These are phyloP conservation scores for Carposina sasakii DNA, from an alignment of 1,140 invertebrate species.

Conservation along the genomic window DNA sequence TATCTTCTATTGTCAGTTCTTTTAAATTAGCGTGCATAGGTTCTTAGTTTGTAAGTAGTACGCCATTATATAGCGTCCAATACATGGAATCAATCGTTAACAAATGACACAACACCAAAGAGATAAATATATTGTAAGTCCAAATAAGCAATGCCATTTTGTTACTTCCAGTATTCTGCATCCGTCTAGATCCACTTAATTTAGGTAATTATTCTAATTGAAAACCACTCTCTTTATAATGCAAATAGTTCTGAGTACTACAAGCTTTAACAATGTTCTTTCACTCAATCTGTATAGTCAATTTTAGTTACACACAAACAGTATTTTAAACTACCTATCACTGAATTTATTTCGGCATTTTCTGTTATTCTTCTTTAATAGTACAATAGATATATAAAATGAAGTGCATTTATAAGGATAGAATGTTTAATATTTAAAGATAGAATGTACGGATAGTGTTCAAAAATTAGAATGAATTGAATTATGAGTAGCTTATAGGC, in stretches of 20 bases:
- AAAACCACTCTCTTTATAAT: too few relatives aligned
- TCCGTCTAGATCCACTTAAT: too few relatives aligned
- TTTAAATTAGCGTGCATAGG: constrained; percentile 8
- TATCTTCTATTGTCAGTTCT: constrained; percentile 6
- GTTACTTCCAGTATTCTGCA: constrained; percentile 60
- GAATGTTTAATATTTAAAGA: constrained; percentile 61
- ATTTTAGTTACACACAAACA: too few relatives aligned
- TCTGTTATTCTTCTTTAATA: constrained; percentile 14
- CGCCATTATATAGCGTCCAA: constrained; percentile 63
- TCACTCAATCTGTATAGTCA: too few relatives aligned
- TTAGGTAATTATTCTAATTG: too few relatives aligned
- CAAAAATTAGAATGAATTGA: constrained; percentile 50
- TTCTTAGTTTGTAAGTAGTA: constrained; percentile 28
- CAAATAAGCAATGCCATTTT: constrained; percentile 53
- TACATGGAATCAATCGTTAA: constrained; percentile 47
- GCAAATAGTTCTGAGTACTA: too few relatives aligned
- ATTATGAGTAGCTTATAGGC: constrained; percentile 34
- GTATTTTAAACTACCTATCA: too few relatives aligned
- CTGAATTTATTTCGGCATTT: too few relatives aligned
- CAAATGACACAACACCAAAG: constrained; percentile 68
- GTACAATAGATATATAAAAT: constrained; percentile 50
- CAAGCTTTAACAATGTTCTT: too few relatives aligned
- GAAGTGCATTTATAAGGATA: constrained; percentile 71
- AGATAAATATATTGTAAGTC: constrained; percentile 50
- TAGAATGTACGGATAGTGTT: constrained; percentile 60